Evolutionary conservation across 2,888 invertebrate species (phyloP).

Genomic region (Meloe dianella): DNA sequence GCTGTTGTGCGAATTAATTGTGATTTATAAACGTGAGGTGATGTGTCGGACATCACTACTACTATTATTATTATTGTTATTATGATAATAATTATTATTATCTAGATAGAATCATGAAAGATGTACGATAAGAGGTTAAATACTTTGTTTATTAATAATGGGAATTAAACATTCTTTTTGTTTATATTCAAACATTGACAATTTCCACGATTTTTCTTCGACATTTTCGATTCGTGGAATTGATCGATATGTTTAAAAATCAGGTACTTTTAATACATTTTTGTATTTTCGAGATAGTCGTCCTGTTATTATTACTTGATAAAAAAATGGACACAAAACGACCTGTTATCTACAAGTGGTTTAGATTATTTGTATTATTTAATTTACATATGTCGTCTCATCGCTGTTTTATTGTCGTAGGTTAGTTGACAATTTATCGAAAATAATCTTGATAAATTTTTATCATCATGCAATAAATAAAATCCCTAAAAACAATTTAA

Average conservation of each 20-base stretch:
- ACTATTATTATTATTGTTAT: background rate
- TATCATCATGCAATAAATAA: background rate
- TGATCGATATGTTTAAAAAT: background rate
- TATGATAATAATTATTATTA: too few species aligned
- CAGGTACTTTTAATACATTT: background rate
- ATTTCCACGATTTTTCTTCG: background rate
- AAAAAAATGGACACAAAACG: background rate
- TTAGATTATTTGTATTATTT: background rate
- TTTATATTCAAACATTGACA: background rate
- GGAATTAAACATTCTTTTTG: background rate
- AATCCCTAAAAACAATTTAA: conserved; percentile 5
- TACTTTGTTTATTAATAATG: conserved; percentile 2
- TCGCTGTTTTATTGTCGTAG: background rate
- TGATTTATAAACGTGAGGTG: background rate
- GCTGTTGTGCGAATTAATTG: conserved; percentile 7
- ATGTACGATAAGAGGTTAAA: conserved; percentile 9
- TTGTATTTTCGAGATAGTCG: too few species aligned
- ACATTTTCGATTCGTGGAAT: background rate
- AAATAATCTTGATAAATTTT: conserved; percentile 11
- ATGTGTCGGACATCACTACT: background rate
- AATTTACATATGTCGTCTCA: background rate
- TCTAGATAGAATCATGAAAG: background rate
- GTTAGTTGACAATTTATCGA: background rate
- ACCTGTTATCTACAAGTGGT: conserved; percentile 8
- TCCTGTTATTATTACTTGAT: background rate